Evolutionary conservation across 2,797 vertebrate species (phyloP).

Genomic region (Chiloscyllium punctatum): DNA sequence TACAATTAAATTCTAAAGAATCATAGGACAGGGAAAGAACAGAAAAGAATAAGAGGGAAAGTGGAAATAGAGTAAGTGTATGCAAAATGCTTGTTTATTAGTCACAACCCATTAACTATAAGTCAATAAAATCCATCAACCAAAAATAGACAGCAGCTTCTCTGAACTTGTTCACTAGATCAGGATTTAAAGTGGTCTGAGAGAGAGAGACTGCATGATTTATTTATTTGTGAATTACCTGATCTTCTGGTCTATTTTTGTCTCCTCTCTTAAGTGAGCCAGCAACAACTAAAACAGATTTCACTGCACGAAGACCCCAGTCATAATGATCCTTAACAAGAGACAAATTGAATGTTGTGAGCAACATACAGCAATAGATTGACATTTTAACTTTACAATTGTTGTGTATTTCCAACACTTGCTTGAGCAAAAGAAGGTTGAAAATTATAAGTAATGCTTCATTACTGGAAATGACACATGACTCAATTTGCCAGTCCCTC

Average conservation of each 20-base stretch:
- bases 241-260: constrained; percentile 65
- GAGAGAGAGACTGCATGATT: not conserved
- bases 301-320: constrained; percentile 69
- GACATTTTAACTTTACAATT: not conserved
- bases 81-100: not conserved
- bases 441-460: not conserved
- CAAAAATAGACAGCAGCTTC: not conserved
- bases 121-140: not conserved
- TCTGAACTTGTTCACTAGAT: not conserved
- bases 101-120: not conserved
- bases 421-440: not conserved
- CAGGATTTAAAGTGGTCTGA: not conserved
- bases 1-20: constrained; percentile 11
- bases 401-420: not conserved
- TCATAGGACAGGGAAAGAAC: not conserved
- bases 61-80: not conserved
- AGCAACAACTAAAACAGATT: constrained; percentile 72
- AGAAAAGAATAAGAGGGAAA: not conserved
- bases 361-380: not conserved
- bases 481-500: not conserved
- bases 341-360: not conserved
- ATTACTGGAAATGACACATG: not conserved
- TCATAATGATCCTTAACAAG: constrained; percentile 65
- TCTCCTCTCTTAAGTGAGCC: constrained; percentile 64
- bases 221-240: constrained; percentile 52